Base-by-base conservation (phyloP, 2,888 invertebrate genomes). In the Apamea crenata region DNA sequence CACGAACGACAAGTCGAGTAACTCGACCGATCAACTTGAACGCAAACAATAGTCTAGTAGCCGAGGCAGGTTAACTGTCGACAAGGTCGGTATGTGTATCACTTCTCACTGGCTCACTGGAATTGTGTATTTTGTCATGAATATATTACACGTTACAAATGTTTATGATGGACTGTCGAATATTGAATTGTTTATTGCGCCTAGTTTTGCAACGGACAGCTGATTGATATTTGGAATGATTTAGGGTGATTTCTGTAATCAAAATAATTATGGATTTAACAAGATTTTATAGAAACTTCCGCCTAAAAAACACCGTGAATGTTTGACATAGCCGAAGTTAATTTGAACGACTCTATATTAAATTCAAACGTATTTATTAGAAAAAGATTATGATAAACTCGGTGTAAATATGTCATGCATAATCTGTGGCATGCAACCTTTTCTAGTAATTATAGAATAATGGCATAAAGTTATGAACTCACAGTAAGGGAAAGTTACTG, bases 31-130 rank as follows among this genome's bases (percentile, higher is more conserved):
- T 91, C 91, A 90, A 89, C 79, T 83, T 74, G 85, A 81, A 82
- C 70, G 75, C 76, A 77, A 85, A 84, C 90, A 90, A 87, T 87
- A 77, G 79, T 78, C 85, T 67, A 74, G 74, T 63, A 65, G 66
- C 53, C 71, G 53, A 69, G 59, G 74, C 77, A 81, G 79, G 80
- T 85, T 85, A 89, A 88, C 78, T 81, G 84, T 74, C 73, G 83
- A 83, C 91, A 91, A 91, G 91, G 91, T 81, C 90, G 86, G 72
- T 88, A 87, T 91, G 77, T 89, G 88, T 90, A 84, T 67, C 86
- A 89, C 82, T 88, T 83, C 87, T 85, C 82, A 88, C 80, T 84
- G 50, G 75, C 76, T 70, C 61, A 74, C 75, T 61, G 59, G 71
- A 82, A 70, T 53, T 79, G 63, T 80, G 61, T 84, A 81, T 84